Base-by-base conservation (phyloP, 2,888 invertebrate genomes). In the Chymomyza fuscimana region DNA sequence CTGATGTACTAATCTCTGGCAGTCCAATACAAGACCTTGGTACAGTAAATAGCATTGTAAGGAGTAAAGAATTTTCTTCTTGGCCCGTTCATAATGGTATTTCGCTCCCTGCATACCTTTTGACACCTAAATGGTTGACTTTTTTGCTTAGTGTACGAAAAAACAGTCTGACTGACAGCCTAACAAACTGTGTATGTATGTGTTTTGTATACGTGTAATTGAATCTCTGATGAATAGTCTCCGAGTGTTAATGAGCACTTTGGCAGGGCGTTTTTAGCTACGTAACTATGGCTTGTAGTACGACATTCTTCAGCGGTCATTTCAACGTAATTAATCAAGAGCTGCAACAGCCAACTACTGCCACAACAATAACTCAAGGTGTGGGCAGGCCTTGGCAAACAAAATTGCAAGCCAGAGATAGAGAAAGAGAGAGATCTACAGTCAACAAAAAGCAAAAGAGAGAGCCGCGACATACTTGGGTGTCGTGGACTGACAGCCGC, bases 201-300 rank as follows among this genome's bases (percentile, higher is more conserved):
- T 61, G 25, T 63, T 6, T 7, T 50, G 63, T 50, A 50, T 50
- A 25, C 15, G 63, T 12, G 68, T 75, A 84, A 84, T 84, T 86
- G 86, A 86, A 84, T 73, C 70, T 74, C 65, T 80, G 86, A 84
- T 86, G 80, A 81, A 84, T 86, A 76, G 78, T 65, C 73, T 19
- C 70, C 60, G 75, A 79, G 82, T 87, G 87, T 79, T 87, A 87
- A 84, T 87, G 79, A 80, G 77, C 70, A 74, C 56, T 78, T 77
- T 66, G 73, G 77, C 59, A 16, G 63, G 68, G 70, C 16, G 36
- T 62, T 56, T 22, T 22, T 25, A 22, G 25, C 54, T 54, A 15
- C 15, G 58, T 25, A 58, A 15, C 15, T 58, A 29, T 58, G 15
- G 15, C 58, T 25, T 58, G 58, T 25, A 36, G 32, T 59, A 60